Conservation (phyloP, 2,888 invertebrate genomes). For the Diarsia dahlii region DNA sequence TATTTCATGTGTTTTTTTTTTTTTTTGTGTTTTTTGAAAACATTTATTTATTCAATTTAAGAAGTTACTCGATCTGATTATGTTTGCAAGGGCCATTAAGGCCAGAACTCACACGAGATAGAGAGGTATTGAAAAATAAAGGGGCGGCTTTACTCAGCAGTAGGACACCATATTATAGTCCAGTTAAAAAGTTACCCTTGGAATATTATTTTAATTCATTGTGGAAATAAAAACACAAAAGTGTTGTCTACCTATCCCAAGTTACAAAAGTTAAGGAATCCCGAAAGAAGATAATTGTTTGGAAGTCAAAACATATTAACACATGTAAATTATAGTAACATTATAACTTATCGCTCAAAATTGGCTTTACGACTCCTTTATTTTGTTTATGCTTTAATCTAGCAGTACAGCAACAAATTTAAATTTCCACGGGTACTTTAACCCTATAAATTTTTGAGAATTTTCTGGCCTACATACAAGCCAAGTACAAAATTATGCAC, state of each 20-base stretch:
- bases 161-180: no score
- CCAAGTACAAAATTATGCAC: constrained; percentile 25
- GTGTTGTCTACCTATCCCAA: neutral
- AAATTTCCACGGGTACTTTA: neutral
- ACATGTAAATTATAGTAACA: neutral
- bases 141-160: no score
- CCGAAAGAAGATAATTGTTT: neutral
- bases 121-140: no score
- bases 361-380: neutral
- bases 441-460: neutral
- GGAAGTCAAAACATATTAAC: neutral
- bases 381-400: neutral
- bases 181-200: neutral
- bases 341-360: neutral
- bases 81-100: no score
- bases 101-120: no score
- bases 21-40: neutral
- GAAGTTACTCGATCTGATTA: no score
- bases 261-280: neutral
- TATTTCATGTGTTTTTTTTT: no score
- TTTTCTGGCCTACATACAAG: constrained; percentile 25
- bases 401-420: neutral
- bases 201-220: neutral
- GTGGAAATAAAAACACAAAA: neutral
- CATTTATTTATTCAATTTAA: neutral